Base-by-base conservation (phyloP, 30 jellyfish, hydroid and myxozoan species). In the Turritopsis dohrnii region DNA sequence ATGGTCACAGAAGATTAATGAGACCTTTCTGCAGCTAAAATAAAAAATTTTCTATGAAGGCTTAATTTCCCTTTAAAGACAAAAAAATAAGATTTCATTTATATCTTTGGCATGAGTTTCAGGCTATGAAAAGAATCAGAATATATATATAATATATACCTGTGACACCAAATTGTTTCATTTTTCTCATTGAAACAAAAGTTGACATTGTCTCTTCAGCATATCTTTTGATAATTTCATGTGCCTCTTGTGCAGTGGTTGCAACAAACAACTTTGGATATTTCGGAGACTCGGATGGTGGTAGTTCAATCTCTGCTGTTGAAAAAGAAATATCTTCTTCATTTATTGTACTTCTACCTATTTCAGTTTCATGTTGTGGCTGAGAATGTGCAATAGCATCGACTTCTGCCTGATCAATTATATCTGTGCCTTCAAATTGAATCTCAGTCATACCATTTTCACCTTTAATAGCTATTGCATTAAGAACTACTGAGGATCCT, bases 131-230 rank as follows among this genome's bases (percentile, higher is more conserved):
- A n/a, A n/a, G n/a, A n/a, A n/a, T n/a, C n/a, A n/a, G n/a, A n/a
- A n/a, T n/a, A n/a, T n/a, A n/a, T n/a, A n/a, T n/a, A 41, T 13
- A 41, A 19, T 9, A 28, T 9, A 26, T 54, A 82, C 89, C 89
- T 65, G 89, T 82, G 16, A 82, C 53, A 16, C 89, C 89, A 66
- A 21, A 82, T 65, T 82, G 89, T 29, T 82, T 82, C 89, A 82
- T 82, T 29, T 82, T 82, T 65, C 89, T 23, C 89, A 82, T 82
- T 16, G 89, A 82, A 9, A 82, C 89, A 82, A 82, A 82, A 20
- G 89, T 82, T 65, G 89, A 82, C 52, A 82, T 53, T 4, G 89
- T 82, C 66, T 82, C 89, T 30, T 82, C 89, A 13, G 89, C 89
- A 65, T 82, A 82, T 20, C 72, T 71, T 29, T 82, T 66, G 16